These are phyloP conservation scores for Neoarius graeffei DNA, from an alignment of 2,113 vertebrate species.

Conservation along the genomic window DNA sequence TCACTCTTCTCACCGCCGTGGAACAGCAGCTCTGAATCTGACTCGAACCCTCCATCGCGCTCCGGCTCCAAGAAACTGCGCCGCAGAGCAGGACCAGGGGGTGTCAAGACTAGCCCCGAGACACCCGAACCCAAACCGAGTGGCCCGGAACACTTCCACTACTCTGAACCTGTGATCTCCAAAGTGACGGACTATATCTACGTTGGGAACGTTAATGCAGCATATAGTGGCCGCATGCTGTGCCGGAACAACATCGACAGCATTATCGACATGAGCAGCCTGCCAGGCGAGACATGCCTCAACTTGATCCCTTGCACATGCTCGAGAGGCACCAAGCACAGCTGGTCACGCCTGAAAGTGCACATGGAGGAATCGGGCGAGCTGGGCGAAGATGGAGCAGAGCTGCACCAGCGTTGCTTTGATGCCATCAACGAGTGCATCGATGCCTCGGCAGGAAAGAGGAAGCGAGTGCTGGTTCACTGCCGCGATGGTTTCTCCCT, in stretches of 20 bases:
- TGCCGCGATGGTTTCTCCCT: slow-evolving; percentile 78
- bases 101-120: slow-evolving; percentile 51
- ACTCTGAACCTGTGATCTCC: slow-evolving; percentile 73
- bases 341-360: slow-evolving; percentile 78
- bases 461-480: slow-evolving; percentile 78
- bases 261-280: slow-evolving; percentile 77
- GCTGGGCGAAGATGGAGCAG: slow-evolving; percentile 54
- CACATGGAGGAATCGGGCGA: slow-evolving; percentile 69
- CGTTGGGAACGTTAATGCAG: slow-evolving; percentile 75
- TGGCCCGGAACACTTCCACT: slow-evolving; percentile 66
- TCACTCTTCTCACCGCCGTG: slow-evolving; percentile 67
- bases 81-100: slow-evolving; percentile 61
- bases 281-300: slow-evolving; percentile 64
- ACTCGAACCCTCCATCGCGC: slow-evolving; percentile 71
- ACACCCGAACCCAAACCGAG: slow-evolving; percentile 46
- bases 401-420: slow-evolving; percentile 72
- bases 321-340: slow-evolving; percentile 68
- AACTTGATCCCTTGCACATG: slow-evolving; percentile 76
- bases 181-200: slow-evolving; percentile 78
- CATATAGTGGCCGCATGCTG: slow-evolving; percentile 68
- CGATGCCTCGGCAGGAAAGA: slow-evolving; percentile 71
- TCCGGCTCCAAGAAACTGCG: slow-evolving; percentile 73
- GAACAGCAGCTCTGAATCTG: slow-evolving; percentile 74
- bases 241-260: slow-evolving; percentile 78
- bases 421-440: slow-evolving; percentile 79